Conservation (phyloP, 2,888 invertebrate genomes). For the Agrilus mali region DNA sequence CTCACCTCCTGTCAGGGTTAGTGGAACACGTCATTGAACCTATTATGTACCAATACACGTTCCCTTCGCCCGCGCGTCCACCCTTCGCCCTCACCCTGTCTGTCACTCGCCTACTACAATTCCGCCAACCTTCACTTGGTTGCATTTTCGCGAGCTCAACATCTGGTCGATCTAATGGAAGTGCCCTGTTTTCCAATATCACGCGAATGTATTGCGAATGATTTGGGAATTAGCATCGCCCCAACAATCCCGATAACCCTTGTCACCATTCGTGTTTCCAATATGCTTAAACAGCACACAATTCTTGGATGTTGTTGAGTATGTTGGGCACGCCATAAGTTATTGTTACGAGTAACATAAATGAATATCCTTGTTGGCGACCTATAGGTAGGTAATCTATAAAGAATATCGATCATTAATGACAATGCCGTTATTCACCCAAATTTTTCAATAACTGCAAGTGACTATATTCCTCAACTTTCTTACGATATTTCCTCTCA, state of each 20-base stretch:
- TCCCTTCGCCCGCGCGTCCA: not conserved
- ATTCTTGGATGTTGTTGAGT: too few species aligned
- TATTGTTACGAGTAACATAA: too few species aligned
- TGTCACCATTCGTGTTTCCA: conserved; percentile 5
- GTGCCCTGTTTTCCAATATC: conserved; percentile 32
- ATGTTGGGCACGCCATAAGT: too few species aligned
- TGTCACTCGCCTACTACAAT: conserved; percentile 2
- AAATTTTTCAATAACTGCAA: too few species aligned
- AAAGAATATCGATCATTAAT: too few species aligned
- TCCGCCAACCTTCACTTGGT: conserved; percentile 12
- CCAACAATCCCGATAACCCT: not conserved
- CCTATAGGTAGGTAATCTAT: too few species aligned
- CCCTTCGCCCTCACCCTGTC: not conserved
- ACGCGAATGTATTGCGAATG: conserved; percentile 13
- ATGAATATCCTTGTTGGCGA: too few species aligned
- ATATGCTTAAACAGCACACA: too few species aligned
- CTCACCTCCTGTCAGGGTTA: conserved; percentile 37
- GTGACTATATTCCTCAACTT: too few species aligned
- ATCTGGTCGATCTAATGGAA: conserved; percentile 31
- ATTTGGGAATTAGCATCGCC: too few species aligned
- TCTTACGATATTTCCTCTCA: too few species aligned
- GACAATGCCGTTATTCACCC: too few species aligned
- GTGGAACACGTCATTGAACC: conserved; percentile 39
- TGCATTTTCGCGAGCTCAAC: conserved; percentile 27
- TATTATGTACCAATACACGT: conserved; percentile 34